Base-by-base conservation (phyloP, 37 sponge, comb jelly and placozoan genomes). In the Mnemiopsis leidyi region DNA sequence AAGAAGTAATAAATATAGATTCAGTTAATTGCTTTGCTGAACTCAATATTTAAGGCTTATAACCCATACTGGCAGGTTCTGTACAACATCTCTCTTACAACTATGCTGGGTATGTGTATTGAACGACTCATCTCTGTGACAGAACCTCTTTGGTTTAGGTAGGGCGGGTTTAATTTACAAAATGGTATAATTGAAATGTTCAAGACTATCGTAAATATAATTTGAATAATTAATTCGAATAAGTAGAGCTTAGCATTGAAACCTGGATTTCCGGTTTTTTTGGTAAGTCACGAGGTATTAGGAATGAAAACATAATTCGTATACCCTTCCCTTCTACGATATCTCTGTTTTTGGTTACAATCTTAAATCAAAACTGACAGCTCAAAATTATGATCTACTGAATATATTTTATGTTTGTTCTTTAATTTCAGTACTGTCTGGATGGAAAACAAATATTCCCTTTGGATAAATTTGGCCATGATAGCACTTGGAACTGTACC, bases 61-160 rank as follows among this genome's bases (percentile, higher is more conserved):
- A 48, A 48, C 13, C 13, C 5, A 48, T 13, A 48, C 61, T 48
- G 61, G 5, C 20, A 71, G 75, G 75, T 71, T 13, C 25, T 71
- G 3, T 71, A 71, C 75, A 71, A 71, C 75, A 5, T 71, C 7
- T 71, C 75, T 7, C 75, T 71, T 7, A 71, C 75, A 29, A 71
- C 30, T 7, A 71, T 71, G 75, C 75, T 71, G 7, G 75, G 30
- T 7, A 71, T 71, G 75, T 71, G 75, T 71, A 5, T 71, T 13
- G 75, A 71, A 25, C 5, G 75, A 71, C 30, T 71, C n/a, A 71
- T 71, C 75, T 71, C 75, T 23, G 75, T 71, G 5, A 28, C 20
- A 18, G 75, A 71, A 28, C 75, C 75, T 28, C n/a, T 71, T 2
- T 71, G 75, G 75, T 71, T 48, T 48, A 48, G 61, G 61, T 48